Conservation (phyloP, 2,113 vertebrate species). For the Romanogobio albipinnatus region DNA sequence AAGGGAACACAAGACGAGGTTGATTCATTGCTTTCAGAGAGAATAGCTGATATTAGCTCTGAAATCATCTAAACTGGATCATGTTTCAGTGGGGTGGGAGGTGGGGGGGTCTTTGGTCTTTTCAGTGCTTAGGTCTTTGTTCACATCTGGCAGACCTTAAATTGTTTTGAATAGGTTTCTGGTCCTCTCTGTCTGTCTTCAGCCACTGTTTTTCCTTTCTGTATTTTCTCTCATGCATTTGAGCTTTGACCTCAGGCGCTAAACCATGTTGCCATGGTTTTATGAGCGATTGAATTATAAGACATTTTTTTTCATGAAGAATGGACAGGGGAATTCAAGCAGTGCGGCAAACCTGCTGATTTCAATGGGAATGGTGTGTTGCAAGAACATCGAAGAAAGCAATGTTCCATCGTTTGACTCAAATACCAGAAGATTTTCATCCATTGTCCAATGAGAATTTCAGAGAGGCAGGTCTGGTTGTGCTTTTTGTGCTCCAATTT, state of each 20-base stretch:
- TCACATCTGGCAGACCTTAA: background rate
- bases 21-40: constrained; percentile 1
- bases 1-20: background rate
- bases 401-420: background rate
- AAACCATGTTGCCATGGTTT: constrained; percentile 39
- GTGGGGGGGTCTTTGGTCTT: no score
- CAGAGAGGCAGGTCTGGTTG: background rate
- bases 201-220: background rate
- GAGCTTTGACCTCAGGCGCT: constrained; percentile 10
- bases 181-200: background rate
- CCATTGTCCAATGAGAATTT: background rate
- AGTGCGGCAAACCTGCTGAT: background rate
- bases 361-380: background rate
- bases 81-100: background rate
- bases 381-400: background rate
- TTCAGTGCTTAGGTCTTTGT: background rate
- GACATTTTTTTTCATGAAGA: background rate
- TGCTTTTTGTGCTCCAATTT: background rate
- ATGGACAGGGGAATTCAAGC: background rate
- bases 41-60: constrained; percentile 4
- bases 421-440: background rate
- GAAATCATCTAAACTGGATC: constrained; percentile 21
- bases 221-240: background rate
- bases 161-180: background rate
- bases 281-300: background rate